Evolutionary conservation across 2,797 vertebrate species (phyloP).

Genomic region (Neosilurus hyrtlii): DNA sequence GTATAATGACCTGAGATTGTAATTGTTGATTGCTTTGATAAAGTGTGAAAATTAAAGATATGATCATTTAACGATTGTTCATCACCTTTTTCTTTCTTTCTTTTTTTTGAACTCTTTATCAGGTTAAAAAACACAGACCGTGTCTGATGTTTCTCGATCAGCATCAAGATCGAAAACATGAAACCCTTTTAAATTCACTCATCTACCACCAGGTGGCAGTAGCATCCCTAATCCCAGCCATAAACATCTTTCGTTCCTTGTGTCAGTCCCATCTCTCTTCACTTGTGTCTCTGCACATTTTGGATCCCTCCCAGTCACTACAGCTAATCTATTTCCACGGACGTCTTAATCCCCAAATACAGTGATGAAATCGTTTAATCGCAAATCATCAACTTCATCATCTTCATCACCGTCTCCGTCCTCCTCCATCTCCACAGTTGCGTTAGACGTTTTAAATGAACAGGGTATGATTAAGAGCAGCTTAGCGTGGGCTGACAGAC

Average conservation of each 20-base stretch:
- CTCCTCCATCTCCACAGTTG: slow-evolving; percentile 47
- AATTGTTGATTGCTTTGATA: slow-evolving; percentile 27
- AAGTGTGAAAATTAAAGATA: slow-evolving; percentile 23
- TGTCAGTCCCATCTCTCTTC: slow-evolving; percentile 38
- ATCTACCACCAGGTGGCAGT: slow-evolving; percentile 69
- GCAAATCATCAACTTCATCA: slow-evolving; percentile 70
- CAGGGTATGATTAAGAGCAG: slow-evolving; percentile 74
- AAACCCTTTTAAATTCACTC: not conserved
- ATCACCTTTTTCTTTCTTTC: not conserved
- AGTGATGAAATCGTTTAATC: slow-evolving; percentile 79
- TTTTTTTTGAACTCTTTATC: not conserved
- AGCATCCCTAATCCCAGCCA: slow-evolving; percentile 55
- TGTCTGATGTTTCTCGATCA: not conserved
- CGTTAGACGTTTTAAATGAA: slow-evolving; percentile 70
- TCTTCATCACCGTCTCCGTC: slow-evolving; percentile 48
- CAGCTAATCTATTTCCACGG: slow-evolving; percentile 79
- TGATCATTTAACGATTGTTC: slow-evolving; percentile 35
- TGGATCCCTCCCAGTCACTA: slow-evolving; percentile 76
- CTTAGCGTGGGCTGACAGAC: slow-evolving; percentile 63
- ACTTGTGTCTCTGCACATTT: slow-evolving; percentile 57
- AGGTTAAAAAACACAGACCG: not conserved
- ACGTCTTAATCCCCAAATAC: slow-evolving; percentile 74
- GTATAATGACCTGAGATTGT: slow-evolving; percentile 44
- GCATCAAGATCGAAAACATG: not conserved
- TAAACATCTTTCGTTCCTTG: not conserved